Evolutionary conservation across 2,113 vertebrate genomes (phyloP), one percentile per base, ranked within the genome.

Genomic region (Butorides virescens): DNA sequence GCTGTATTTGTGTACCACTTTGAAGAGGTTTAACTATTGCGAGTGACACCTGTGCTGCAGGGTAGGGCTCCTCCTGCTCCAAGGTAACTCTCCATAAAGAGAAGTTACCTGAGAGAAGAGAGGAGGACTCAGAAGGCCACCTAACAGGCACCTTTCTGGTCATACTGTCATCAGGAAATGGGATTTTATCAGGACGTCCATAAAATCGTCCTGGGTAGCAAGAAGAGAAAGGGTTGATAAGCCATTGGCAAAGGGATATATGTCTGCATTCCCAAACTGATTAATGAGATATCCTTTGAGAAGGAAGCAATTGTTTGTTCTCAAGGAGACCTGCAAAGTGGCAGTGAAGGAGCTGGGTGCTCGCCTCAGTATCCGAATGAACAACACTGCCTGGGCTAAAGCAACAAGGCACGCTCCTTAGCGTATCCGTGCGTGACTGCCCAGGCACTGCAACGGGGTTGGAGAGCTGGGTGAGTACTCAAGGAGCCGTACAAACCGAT

Each of bases 351-450:
- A 77, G 11, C 32, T 42, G 22, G 7, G 29, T 42, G 9, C 8
- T 66, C 4, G 0, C 26, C 42, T 66, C 79, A 62, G 14, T 17
- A 36, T 22, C 23, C 62, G 27, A 34, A 26, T 44, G 39, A 61
- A 78, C 20, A 47, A 49, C 3, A 2, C 11, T 87, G n/a, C 13
- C n/a, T 26, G 15, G 22, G 10, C 55, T 82, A 59, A 55, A 67
- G 78, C 32, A 88, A 21, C 7, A 63, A 50, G n/a, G 36, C 10
- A 6, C 0, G 1, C 4, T 68, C 56, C 61, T 68, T 36, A 26
- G 17, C 1, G 0, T 20, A 50, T 7, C 39, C 36, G 6, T 2
- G 3, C 1, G 4, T 25, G 16, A 36, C 23, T 62, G 47, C 63
- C 55, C 65, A 74, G 37, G 50, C 47, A 30, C 37, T 67, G 71